These are phyloP conservation scores for Xenops minutus DNA, from an alignment of 2,797 vertebrate species.

Conservation along the genomic window DNA sequence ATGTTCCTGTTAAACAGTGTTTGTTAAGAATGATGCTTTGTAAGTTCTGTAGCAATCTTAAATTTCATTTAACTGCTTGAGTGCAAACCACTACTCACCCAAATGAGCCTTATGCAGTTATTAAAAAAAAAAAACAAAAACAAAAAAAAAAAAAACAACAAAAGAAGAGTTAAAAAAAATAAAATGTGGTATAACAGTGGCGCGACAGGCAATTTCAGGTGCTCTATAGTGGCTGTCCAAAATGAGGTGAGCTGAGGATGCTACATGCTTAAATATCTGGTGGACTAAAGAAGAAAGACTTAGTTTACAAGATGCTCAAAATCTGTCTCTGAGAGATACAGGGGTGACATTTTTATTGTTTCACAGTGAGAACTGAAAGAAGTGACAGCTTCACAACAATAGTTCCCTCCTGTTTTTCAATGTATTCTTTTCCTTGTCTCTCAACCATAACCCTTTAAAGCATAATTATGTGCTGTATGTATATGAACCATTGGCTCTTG, in stretches of 20 bases:
- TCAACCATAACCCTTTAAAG: neutral
- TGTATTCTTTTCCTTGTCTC: neutral
- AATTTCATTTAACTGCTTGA: neutral
- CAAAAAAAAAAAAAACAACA: neutral
- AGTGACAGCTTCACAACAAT: neutral
- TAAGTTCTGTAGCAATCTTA: neutral
- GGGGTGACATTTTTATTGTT: neutral
- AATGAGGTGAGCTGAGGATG: neutral
- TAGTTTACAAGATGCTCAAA: neutral
- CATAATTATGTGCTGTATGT: neutral
- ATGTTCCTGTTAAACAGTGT: constrained; percentile 2
- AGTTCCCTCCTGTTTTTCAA: neutral
- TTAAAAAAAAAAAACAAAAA: neutral
- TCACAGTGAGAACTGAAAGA: neutral
- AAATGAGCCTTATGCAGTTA: neutral
- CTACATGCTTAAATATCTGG: neutral
- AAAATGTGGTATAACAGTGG: neutral
- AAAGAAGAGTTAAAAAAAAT: neutral
- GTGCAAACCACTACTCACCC: neutral
- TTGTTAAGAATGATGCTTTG: neutral
- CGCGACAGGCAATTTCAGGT: neutral
- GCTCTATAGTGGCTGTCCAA: neutral
- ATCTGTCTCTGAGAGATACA: neutral
- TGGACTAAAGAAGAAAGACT: neutral
- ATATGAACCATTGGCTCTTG: neutral